Base-by-base conservation (phyloP, 1,140 invertebrate genomes). In the Pomacea maculata region DNA sequence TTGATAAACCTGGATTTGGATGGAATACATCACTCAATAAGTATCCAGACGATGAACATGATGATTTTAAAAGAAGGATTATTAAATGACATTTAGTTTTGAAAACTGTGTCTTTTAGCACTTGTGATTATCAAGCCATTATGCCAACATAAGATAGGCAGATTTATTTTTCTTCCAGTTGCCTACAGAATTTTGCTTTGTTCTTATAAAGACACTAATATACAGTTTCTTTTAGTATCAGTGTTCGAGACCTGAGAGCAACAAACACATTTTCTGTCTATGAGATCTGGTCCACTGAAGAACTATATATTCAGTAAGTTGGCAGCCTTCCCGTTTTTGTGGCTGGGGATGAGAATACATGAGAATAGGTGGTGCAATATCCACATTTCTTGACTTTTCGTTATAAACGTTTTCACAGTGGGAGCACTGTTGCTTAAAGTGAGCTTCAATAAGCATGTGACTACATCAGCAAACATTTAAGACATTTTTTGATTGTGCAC, bases 221-320 rank as follows among this genome's bases (percentile, higher is more conserved):
- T 71, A 78, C 71, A 45, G 34, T 45, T 70, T 70, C 45, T 86
- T 86, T 29, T 79, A 88, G 87, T 82, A 79, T 86, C 5, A 85
- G 85, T 80, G 85, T 88, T 11, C 78, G 86, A 55, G 84, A 80
- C 68, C 82, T 83, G 55, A 84, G 80, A 70, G 82, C 85, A 68
- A 83, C 80, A 15, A 80, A 84, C 78, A 67, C 83, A 34, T 87
- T 86, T 76, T 83, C 81, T 52, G 57, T 87, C 61, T 88, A 87
- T 83, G 86, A 88, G 80, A 81, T 88, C 7, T 88, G 87, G 87
- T 81, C 78, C 34, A 77, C 85, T 15, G 84, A 85, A 21, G 75
- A 80, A 25, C 75, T 83, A 67, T 82, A 87, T 14, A 80, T 83
- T 25, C 80, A 82, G 87, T 88, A 79, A 79, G 84, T 81, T 45